Evolutionary conservation across 2,797 vertebrate genomes (phyloP).

Genomic region (Pangasius macronema): DNA sequence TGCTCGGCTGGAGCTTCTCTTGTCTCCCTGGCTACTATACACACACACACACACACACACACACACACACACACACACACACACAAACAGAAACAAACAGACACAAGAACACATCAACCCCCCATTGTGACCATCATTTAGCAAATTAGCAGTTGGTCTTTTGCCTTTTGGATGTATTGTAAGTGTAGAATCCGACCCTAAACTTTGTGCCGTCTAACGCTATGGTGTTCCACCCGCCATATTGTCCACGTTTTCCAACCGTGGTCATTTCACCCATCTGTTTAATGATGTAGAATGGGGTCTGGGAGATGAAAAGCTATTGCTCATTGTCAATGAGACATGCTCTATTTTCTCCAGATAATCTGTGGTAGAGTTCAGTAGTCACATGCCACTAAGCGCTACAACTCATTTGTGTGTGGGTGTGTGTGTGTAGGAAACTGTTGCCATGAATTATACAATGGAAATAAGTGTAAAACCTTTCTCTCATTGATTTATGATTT

Average conservation of each 20-base stretch:
- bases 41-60: constrained; percentile 4
- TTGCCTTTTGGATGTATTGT: constrained; percentile 29
- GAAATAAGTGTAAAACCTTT: too few relatives aligned
- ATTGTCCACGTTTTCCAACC: constrained; percentile 20
- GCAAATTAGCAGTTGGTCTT: constrained; percentile 26
- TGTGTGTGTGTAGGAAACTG: neutral
- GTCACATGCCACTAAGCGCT: neutral
- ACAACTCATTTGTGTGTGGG: neutral
- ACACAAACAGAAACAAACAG: neutral
- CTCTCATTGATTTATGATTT: neutral
- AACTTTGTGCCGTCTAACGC: neutral
- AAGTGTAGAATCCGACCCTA: constrained; percentile 26
- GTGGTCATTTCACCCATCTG: constrained; percentile 21
- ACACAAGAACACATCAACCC: constrained; percentile 28
- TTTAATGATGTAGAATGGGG: constrained; percentile 23
- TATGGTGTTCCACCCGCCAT: constrained; percentile 18
- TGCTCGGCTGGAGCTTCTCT: constrained; percentile 38
- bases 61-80: constrained; percentile 22
- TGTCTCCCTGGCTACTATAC: constrained; percentile 33
- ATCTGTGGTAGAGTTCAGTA: constrained; percentile 7
- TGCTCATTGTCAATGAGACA: constrained; percentile 35
- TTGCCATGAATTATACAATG: neutral
- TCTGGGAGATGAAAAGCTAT: constrained; percentile 16
- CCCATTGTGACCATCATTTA: constrained; percentile 29
- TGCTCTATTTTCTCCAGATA: constrained; percentile 15